Conservation (phyloP, 2,113 vertebrate genomes). For the Percina caprodes region DNA sequence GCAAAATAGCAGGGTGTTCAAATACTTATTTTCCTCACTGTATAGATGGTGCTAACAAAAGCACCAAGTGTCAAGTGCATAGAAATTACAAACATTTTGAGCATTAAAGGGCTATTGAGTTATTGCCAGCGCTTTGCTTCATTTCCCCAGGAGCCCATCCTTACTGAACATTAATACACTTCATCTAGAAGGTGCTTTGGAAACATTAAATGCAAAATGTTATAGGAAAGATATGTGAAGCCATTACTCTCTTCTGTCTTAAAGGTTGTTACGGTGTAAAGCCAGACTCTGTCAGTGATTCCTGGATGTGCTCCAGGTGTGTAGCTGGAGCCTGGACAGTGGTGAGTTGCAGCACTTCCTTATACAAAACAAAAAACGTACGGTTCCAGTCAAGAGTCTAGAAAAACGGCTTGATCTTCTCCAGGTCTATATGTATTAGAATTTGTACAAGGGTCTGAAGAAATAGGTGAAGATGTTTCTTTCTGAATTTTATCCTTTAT, state of each 20-base stretch:
- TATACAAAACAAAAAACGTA: not conserved
- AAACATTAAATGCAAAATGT: not conserved
- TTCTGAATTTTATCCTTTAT: not conserved
- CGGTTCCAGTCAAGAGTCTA: not conserved
- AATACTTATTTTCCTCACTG: too few species aligned
- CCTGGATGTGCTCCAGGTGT: constrained; percentile 94
- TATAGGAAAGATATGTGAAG: not conserved
- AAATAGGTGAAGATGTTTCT: not conserved
- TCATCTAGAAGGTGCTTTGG: not conserved
- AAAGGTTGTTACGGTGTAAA: constrained; percentile 95
- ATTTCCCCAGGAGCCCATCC: not conserved
- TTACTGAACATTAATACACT: not conserved
- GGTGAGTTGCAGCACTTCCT: constrained; percentile 80
- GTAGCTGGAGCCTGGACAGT: constrained; percentile 87
- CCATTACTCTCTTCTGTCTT: constrained; percentile 10
- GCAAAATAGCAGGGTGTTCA: too few species aligned
- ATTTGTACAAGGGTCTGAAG: not conserved
- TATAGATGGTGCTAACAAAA: constrained; percentile 8
- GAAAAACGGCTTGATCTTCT: not conserved
- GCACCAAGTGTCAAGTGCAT: not conserved
- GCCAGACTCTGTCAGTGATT: constrained; percentile 85
- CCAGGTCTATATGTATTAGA: not conserved
- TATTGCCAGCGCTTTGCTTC: not conserved
- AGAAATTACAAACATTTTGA: not conserved
- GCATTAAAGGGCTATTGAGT: not conserved